Evolutionary conservation across 2,113 vertebrate genomes (phyloP).

Genomic region (Cottus gobio): DNA sequence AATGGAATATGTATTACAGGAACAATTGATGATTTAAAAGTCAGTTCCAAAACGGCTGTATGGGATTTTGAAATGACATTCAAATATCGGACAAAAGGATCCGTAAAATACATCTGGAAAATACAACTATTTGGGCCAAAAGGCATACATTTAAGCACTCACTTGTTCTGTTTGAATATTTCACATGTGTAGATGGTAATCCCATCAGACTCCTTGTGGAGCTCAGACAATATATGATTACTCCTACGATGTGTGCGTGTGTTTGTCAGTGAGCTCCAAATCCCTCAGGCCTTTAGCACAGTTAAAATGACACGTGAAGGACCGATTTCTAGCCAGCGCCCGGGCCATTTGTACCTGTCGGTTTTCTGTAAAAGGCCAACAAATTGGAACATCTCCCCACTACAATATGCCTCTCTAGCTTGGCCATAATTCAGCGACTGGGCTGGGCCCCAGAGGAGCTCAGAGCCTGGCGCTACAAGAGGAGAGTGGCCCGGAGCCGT

Average conservation of each 20-base stretch:
- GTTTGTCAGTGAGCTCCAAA: slow-evolving; percentile 27
- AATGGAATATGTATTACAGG: slow-evolving; percentile 13
- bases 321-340: slow-evolving; percentile 55
- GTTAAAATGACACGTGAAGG: slow-evolving; percentile 59
- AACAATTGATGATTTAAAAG: slow-evolving; percentile 36
- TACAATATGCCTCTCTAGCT: slow-evolving; percentile 74
- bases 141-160: slow-evolving; percentile 10
- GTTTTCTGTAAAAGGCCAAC: slow-evolving; percentile 67
- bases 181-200: slow-evolving; percentile 46
- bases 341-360: slow-evolving; percentile 77
- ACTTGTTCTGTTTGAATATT: slow-evolving; percentile 44
- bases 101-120: slow-evolving; percentile 33
- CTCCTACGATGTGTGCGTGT: slow-evolving; percentile 43
- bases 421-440: slow-evolving; percentile 81
- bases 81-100: slow-evolving; percentile 6
- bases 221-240: slow-evolving; percentile 39
- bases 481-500: slow-evolving; percentile 77
- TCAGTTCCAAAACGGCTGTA: background rate
- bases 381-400: slow-evolving; percentile 69
- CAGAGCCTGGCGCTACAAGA: slow-evolving; percentile 79
- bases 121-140: slow-evolving; percentile 8
- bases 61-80: slow-evolving; percentile 6
- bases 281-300: slow-evolving; percentile 29
- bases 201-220: slow-evolving; percentile 23
- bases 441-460: slow-evolving; percentile 72